Evolutionary conservation across 2,888 invertebrate species (phyloP), one percentile per base, ranked within the genome.

Genomic region (Neoitamus cyanurus): DNA sequence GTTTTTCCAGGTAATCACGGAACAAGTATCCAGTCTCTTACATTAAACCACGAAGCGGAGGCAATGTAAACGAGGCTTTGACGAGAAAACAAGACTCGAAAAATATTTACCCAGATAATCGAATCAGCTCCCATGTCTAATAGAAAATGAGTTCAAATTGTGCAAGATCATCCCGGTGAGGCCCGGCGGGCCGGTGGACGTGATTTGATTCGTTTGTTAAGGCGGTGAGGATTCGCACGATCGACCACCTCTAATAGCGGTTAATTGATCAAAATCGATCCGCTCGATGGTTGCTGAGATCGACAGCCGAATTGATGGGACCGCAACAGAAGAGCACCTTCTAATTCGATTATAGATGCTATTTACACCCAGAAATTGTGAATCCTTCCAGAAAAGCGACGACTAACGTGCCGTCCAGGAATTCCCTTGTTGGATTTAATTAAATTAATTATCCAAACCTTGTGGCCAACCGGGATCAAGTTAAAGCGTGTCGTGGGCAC

Each of bases 51-150:
- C 78, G 58, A 80, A 80, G 31, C n/a, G 58, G 31, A 80, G 58
- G 30, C 78, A 58, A 69, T 72, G 31, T 73, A 73, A 83, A 83
- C 83, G 20, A 83, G 48, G 72, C 75, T 80, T 82, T 34, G 80
- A 84, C 77, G 68, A 80, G 77, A 78, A 84, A 84, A 82, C 42
- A 73, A 80, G 48, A 68, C 83, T 84, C 77, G 58, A 73, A 86
- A 84, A 86, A 85, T 85, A 85, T 86, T 85, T 86, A 84, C 85
- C 83, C 85, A 85, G 80, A 84, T 86, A 86, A 86, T 86, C 86
- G 85, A 86, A 86, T 86, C 85, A 86, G 78, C 85, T 86, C 86
- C 86, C 86, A 86, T 86, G 86, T 85, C 86, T 82, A 85, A 85
- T 86, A 77, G 78, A 85, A 85, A 86, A 85, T 85, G 69, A 77